phyloP scores from a whole-genome alignment of 35 echinoderm and acorn worm species.

The Heliocidaris erythrogramma region DNA sequence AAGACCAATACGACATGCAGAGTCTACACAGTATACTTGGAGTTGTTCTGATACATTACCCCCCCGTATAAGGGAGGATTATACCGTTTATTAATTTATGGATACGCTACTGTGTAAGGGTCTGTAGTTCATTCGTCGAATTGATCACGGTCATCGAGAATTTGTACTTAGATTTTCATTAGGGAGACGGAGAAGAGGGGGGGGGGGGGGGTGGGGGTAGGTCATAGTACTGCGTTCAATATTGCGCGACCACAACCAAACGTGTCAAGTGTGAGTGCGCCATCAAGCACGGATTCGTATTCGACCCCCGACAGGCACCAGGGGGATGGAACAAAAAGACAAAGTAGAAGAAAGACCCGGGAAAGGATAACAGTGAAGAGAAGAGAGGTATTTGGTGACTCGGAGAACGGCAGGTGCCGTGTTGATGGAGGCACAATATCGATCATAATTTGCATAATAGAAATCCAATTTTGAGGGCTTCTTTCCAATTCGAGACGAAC shows the following conservation, averaged over 20 bases:
- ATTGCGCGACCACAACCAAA: background rate
- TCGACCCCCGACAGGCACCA: background rate
- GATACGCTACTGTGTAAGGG: background rate
- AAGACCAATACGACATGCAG: too few species aligned
- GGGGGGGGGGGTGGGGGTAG: too few species aligned
- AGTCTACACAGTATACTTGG: too few species aligned
- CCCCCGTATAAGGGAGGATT: too few species aligned
- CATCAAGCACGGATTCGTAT: background rate
- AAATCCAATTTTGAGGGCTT: slow-evolving; percentile 38
- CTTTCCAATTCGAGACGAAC: background rate
- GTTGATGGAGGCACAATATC: slow-evolving; percentile 25
- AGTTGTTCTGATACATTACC: too few species aligned
- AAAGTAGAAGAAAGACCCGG: slow-evolving; percentile 1
- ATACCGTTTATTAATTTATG: too few species aligned
- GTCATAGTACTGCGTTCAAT: background rate
- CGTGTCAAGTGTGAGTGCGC: background rate
- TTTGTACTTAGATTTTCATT: background rate
- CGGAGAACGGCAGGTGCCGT: slow-evolving; percentile 26
- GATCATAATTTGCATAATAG: slow-evolving; percentile 47
- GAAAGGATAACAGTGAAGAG: background rate
- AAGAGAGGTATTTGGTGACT: slow-evolving; percentile 9
- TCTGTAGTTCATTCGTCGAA: background rate
- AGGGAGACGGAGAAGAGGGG: background rate
- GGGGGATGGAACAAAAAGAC: background rate
- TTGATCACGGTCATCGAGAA: background rate